phyloP scores from a whole-genome alignment of 2,888 invertebrate genomes.

The Seira ritae region DNA sequence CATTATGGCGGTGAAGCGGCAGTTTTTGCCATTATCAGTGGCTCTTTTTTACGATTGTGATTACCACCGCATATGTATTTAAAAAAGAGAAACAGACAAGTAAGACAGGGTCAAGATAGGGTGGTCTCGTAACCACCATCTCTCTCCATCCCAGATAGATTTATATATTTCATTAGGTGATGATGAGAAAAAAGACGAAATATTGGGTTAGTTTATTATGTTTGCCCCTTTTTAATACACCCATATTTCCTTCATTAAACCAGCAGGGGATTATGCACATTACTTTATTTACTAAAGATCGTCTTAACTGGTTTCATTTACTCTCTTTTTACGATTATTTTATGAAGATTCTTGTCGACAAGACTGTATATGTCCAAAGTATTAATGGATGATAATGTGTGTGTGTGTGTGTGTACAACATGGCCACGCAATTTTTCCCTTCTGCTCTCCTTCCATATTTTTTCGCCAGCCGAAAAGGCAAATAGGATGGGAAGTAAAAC shows the following conservation, averaged over 20 bases:
- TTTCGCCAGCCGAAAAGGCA: background rate
- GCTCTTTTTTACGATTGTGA: background rate
- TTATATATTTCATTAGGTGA: conserved; percentile 62
- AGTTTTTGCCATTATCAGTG: conserved; percentile 1
- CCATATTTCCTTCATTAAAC: conserved; percentile 64
- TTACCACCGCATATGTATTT: background rate
- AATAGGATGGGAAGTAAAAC: background rate
- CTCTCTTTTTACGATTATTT: conserved; percentile 54
- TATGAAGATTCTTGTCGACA: conserved; percentile 51
- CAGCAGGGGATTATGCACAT: conserved; percentile 60
- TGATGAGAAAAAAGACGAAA: conserved; percentile 35
- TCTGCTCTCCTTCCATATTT: conserved; percentile 31
- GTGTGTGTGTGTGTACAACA: background rate
- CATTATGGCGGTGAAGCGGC: background rate
- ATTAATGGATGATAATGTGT: conserved; percentile 1
- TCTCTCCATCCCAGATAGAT: conserved; percentile 32
- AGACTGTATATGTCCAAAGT: background rate
- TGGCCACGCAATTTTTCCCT: conserved; percentile 16
- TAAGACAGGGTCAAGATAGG: conserved; percentile 58
- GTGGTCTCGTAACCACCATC: conserved; percentile 50
- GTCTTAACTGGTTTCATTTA: conserved; percentile 63
- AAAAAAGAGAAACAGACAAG: conserved; percentile 2
- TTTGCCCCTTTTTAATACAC: conserved; percentile 51
- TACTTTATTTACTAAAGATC: conserved; percentile 51
- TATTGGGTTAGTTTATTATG: conserved; percentile 53